A percentile compares a stretch with the other conserved stretches of the same genome.
Evolutionary conservation across 2,888 invertebrate genomes (phyloP).

Genomic region (Torymus texanus): DNA sequence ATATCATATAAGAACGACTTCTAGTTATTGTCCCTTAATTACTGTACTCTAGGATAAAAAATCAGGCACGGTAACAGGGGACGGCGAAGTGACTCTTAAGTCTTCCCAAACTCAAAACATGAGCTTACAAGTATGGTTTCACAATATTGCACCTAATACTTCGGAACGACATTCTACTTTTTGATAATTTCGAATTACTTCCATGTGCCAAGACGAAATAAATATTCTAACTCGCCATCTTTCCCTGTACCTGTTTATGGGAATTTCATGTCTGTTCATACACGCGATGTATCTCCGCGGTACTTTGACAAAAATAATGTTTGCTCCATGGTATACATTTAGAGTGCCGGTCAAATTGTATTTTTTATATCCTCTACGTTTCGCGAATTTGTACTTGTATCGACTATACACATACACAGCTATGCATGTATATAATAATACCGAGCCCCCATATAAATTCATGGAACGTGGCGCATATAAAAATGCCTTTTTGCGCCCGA

Average conservation of each 20-base stretch:
- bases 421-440: slow-evolving; percentile 45
- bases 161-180: too few relatives aligned
- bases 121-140: too few relatives aligned
- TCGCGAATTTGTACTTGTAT: slow-evolving; percentile 33
- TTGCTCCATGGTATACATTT: slow-evolving; percentile 20
- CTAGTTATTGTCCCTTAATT: too few relatives aligned
- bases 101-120: too few relatives aligned
- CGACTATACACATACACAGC: slow-evolving; percentile 16
- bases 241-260: background rate
- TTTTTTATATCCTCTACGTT: slow-evolving; percentile 42
- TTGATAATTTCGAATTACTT: too few relatives aligned
- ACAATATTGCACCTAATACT: too few relatives aligned
- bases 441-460: slow-evolving; percentile 41
- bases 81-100: too few relatives aligned
- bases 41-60: too few relatives aligned
- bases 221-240: background rate
- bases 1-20: too few relatives aligned
- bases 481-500: slow-evolving; percentile 24
- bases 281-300: too few relatives aligned
- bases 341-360: slow-evolving; percentile 26
- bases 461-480: slow-evolving; percentile 45
- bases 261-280: background rate
- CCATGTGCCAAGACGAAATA: too few relatives aligned
- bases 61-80: too few relatives aligned
- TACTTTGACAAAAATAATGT: slow-evolving; percentile 27